phyloP scores from a whole-genome alignment of 2,113 vertebrate species.

The Lepisosteus oculatus region DNA sequence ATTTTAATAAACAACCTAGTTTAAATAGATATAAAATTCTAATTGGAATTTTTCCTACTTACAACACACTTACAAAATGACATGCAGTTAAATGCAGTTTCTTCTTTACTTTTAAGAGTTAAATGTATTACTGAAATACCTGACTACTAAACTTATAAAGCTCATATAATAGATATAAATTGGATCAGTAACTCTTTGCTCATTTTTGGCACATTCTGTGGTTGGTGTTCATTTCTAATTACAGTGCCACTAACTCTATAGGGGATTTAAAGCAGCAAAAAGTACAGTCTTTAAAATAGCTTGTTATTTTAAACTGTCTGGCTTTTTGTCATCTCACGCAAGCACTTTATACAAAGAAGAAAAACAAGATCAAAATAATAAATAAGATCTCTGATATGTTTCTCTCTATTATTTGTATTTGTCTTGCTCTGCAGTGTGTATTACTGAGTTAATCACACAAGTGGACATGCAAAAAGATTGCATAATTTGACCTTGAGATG shows the following conservation, averaged over 20 bases:
- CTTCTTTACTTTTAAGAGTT: too few relatives aligned
- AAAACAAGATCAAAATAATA: constrained; percentile 16
- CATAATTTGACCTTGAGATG: too few relatives aligned
- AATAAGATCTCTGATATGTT: constrained; percentile 2
- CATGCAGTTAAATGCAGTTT: too few relatives aligned
- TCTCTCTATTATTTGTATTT: background rate
- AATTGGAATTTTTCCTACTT: too few relatives aligned
- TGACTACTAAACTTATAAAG: too few relatives aligned
- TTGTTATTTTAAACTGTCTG: too few relatives aligned
- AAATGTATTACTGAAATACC: too few relatives aligned
- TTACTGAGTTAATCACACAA: too few relatives aligned
- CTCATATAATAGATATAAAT: constrained; percentile 25
- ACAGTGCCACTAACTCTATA: constrained; percentile 25
- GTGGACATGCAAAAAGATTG: too few relatives aligned
- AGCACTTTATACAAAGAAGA: constrained; percentile 9
- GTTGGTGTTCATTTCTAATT: constrained; percentile 35
- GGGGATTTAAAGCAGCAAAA: constrained; percentile 23
- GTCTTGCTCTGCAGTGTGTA: background rate
- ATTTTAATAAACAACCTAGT: too few relatives aligned
- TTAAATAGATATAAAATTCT: too few relatives aligned
- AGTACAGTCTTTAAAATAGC: constrained; percentile 19
- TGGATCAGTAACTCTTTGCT: constrained; percentile 32
- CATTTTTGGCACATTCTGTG: constrained; percentile 44
- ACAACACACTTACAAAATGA: too few relatives aligned
- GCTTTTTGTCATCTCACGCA: background rate